These are phyloP conservation scores for Cyclophora punctaria DNA, from an alignment of 2,888 invertebrate species.

Conservation along the genomic window DNA sequence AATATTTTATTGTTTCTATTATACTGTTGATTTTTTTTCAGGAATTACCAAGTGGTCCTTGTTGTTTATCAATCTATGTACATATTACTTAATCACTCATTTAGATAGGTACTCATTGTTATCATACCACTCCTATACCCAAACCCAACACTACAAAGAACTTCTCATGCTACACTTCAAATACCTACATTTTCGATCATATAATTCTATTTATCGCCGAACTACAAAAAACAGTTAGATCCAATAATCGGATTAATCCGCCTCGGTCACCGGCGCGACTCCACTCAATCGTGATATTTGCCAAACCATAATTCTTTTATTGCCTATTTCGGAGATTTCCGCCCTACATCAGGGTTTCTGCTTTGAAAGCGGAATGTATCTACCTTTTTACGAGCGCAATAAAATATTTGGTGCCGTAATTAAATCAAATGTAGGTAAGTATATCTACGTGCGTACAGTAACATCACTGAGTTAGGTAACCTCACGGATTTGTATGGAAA, in stretches of 20 bases:
- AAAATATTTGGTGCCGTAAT: slow-evolving; percentile 3
- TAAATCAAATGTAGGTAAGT: slow-evolving; percentile 2
- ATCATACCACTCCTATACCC: too few relatives aligned
- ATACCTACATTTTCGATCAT: too few relatives aligned
- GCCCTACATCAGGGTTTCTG: slow-evolving; percentile 20
- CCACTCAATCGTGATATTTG: background rate
- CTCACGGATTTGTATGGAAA: too few relatives aligned
- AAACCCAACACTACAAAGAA: too few relatives aligned
- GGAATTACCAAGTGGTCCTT: background rate
- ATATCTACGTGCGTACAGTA: background rate
- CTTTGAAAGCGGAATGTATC: slow-evolving; percentile 10
- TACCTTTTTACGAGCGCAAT: slow-evolving; percentile 11
- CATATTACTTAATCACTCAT: too few relatives aligned
- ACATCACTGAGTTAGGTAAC: background rate
- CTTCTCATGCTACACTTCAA: too few relatives aligned
- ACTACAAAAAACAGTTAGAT: background rate
- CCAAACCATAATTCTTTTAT: slow-evolving; percentile 12
- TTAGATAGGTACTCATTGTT: too few relatives aligned
- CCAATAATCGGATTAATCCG: background rate
- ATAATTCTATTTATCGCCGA: background rate
- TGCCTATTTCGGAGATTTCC: slow-evolving; percentile 21
- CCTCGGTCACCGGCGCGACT: background rate
- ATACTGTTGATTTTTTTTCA: background rate
- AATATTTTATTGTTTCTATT: too few relatives aligned
- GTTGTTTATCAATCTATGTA: too few relatives aligned